These are phyloP conservation scores for Girardia tigrina DNA, from an alignment of 2,888 invertebrate species.

Conservation along the genomic window DNA sequence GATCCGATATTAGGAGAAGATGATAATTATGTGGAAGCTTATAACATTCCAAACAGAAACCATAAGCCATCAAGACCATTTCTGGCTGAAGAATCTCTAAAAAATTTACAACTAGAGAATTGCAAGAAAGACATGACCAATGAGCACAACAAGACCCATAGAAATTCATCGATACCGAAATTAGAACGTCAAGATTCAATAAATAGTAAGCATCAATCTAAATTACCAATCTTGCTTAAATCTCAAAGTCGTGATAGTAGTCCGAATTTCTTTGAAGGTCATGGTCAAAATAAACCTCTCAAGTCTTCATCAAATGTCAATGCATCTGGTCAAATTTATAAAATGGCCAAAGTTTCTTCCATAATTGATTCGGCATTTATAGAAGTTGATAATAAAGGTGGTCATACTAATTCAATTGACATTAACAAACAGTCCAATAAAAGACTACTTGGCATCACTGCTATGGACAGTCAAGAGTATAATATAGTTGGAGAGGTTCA, in stretches of 20 bases:
- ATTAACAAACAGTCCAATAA: not conserved
- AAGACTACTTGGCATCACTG: not conserved
- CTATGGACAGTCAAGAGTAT: not conserved
- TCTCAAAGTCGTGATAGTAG: constrained; percentile 3
- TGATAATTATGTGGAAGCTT: not conserved
- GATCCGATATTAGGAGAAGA: not conserved
- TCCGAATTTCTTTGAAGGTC: constrained; percentile 6
- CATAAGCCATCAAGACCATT: not conserved
- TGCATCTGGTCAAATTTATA: not conserved
- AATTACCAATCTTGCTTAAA: not conserved
- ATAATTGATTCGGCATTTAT: not conserved
- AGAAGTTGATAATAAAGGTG: not conserved
- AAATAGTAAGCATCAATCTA: not conserved
- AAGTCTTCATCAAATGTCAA: not conserved
- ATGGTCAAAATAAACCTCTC: not conserved
- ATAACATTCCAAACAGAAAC: constrained; percentile 23
- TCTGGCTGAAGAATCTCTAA: not conserved
- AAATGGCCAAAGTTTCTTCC: not conserved
- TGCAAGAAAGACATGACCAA: not conserved
- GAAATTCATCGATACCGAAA: constrained; percentile 3
- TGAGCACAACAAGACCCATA: not conserved
- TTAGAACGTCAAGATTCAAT: not conserved
- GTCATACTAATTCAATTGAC: not conserved
- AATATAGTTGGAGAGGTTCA: not conserved
- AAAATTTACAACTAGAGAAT: not conserved